Percentiles rank a stretch among this genome's conserved stretches.
phyloP scores from a whole-genome alignment of 2,113 vertebrate species.

The Oryzias javanicus region DNA sequence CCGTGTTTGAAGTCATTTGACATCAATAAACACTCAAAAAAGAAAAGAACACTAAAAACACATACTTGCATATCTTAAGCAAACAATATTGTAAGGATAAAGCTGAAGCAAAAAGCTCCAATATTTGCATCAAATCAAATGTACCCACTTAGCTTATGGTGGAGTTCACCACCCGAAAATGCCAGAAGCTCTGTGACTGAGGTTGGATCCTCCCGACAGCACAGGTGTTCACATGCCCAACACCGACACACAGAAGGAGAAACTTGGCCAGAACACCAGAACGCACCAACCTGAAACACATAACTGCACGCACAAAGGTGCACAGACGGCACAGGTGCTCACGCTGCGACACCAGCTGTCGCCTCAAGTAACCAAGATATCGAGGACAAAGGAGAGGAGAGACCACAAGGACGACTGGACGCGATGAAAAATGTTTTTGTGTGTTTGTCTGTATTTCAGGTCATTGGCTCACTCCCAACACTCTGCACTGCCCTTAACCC shows the following conservation, averaged over 20 bases:
- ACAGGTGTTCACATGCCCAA: constrained; percentile 60
- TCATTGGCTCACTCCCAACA: constrained; percentile 48
- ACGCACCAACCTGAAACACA: constrained; percentile 31
- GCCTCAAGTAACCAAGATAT: constrained; percentile 50
- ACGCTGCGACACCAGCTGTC: constrained; percentile 63
- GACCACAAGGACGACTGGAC: constrained; percentile 35
- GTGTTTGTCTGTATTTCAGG: constrained; percentile 26
- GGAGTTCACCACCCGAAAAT: constrained; percentile 46
- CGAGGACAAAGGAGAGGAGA: constrained; percentile 53
- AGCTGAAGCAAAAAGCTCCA: too few species aligned
- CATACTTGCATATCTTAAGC: too few species aligned
- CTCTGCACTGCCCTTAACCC: constrained; percentile 58
- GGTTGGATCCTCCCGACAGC: constrained; percentile 59
- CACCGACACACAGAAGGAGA: constrained; percentile 27
- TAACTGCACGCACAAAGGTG: constrained; percentile 21
- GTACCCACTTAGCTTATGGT: constrained; percentile 11
- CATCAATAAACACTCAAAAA: not conserved
- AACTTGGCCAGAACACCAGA: constrained; percentile 27
- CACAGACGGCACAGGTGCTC: constrained; percentile 55
- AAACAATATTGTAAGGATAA: too few species aligned
- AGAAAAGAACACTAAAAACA: too few species aligned
- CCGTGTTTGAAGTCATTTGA: not conserved
- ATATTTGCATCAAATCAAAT: too few species aligned
- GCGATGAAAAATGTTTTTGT: constrained; percentile 38
- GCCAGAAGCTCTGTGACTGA: constrained; percentile 35